phyloP scores from a whole-genome alignment of 64 coral and sea anemone genomes.

The Stichodactyla helianthus region DNA sequence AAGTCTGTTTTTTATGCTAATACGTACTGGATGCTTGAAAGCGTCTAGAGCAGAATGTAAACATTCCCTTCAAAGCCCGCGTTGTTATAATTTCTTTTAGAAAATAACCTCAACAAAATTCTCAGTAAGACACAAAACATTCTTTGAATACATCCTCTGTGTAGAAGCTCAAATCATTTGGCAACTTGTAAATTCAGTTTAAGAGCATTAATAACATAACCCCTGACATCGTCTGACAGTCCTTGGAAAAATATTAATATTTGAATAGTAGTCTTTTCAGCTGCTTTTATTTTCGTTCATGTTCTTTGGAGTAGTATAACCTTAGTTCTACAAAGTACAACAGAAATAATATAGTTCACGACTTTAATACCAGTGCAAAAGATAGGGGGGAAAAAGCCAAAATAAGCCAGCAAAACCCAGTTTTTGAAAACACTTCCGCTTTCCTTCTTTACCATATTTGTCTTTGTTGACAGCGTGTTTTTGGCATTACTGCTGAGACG shows the following conservation, averaged over 20 bases:
- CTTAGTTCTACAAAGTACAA: background rate
- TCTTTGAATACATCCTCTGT: background rate
- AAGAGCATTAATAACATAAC: background rate
- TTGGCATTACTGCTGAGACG: background rate
- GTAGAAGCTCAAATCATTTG: background rate
- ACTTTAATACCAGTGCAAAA: background rate
- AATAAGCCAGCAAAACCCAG: background rate
- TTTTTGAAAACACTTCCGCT: background rate
- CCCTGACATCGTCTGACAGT: background rate
- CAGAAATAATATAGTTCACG: background rate
- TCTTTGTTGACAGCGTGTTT: background rate
- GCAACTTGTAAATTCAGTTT: background rate
- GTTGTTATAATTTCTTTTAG: background rate
- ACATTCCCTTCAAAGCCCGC: background rate
- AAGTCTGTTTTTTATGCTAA: background rate
- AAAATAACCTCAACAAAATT: background rate
- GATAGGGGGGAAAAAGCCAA: background rate
- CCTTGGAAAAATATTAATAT: background rate
- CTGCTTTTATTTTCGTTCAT: background rate
- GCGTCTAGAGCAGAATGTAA: background rate
- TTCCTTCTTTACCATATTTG: background rate
- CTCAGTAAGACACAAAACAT: background rate
- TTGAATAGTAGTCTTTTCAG: background rate
- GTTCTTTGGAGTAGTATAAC: background rate
- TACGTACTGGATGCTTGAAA: background rate